Base-by-base conservation (phyloP, 2,888 invertebrate species). In the Drosophila stalkeri region DNA sequence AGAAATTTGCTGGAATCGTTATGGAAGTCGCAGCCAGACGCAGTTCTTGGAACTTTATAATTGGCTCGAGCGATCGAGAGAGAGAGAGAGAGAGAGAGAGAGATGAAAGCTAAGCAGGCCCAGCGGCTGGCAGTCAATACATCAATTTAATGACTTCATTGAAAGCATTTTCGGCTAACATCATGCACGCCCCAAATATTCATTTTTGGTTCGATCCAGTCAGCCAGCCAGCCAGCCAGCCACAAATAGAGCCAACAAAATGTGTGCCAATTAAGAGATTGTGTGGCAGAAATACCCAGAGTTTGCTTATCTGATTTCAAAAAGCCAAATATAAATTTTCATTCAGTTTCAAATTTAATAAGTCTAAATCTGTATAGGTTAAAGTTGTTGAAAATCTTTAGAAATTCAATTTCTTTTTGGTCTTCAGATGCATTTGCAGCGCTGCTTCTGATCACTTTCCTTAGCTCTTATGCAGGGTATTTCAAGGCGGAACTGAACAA, bases 101-200 rank as follows among this genome's bases (percentile, higher is more conserved):
- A 46, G 46, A 70, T 74, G 71, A 80, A 85, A 78, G 72, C 68
- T 63, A 67, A 72, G 62, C 57, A 62, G 78, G 60, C 70, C 60
- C 62, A 70, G 44, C 55, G 46, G 74, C 68, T 78, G 81, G 71
- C 81, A 47, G 81, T 60, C 76, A 81, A 89, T 91, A 87, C 89
- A 90, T 90, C 89, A 90, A 90, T 76, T 90, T 90, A 91, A 90
- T 90, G 91, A 89, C 90, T 90, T 89, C 83, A 90, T 90, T 90
- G 90, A 90, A 86, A 89, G 80, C 77, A 72, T 71, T 82, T 75
- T 79, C 55, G 81, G 73, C 63, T 61, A 76, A 67, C 66, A 60
- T 70, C 70, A 64, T 64, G 60, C 67, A 81, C 77, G 81, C 82
- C 80, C 80, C 47, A 47, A 64, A 81, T 74, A 76, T 74, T 63